Base-by-base conservation (phyloP, 2,888 invertebrate species). In the Drosophila tripunctata region DNA sequence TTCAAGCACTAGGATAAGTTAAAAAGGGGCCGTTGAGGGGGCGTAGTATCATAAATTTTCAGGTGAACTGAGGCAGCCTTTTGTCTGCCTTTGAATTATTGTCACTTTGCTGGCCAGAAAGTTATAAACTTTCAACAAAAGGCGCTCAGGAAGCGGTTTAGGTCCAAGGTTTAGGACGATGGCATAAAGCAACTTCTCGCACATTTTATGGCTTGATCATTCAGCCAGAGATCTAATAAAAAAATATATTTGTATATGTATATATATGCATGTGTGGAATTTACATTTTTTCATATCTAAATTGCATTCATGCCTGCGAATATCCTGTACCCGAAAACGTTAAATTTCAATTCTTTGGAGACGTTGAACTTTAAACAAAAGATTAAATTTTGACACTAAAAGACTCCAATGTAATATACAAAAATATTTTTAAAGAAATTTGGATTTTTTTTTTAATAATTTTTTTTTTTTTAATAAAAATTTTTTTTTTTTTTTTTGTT, bases 41-140 rank as follows among this genome's bases (percentile, higher is more conserved):
- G 44, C 57, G 38, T 45, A 21, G 21, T 44, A 63, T 40, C 76
- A 81, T 85, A 83, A 87, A 85, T 87, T 81, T 78, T 48, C 72
- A 83, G 85, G 68, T 84, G 82, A 73, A 75, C 55, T 65, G 67
- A 44, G 73, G 58, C 57, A 54, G 67, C 47, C 79, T 68, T 84
- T 85, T 84, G 87, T 84, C 64, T 75, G 64, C 52, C 48, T 69
- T 80, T 84, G 87, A 84, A 85, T 84, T 84, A 84, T 84, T 82
- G 78, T 85, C 85, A 75, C 70, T 71, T 67, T 35, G 60, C 24
- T 31, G 52, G 80, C 51, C 77, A 61, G 62, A 50, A 61, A 52
- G 62, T 60, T 66, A 69, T 73, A 79, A 73, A 72, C 33, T 57
- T 60, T 43, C 48, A 68, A 73, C 79, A 70, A 75, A 67, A 63